Evolutionary conservation across 2,888 invertebrate species (phyloP).

Genomic region (Lucinisca nassula): DNA sequence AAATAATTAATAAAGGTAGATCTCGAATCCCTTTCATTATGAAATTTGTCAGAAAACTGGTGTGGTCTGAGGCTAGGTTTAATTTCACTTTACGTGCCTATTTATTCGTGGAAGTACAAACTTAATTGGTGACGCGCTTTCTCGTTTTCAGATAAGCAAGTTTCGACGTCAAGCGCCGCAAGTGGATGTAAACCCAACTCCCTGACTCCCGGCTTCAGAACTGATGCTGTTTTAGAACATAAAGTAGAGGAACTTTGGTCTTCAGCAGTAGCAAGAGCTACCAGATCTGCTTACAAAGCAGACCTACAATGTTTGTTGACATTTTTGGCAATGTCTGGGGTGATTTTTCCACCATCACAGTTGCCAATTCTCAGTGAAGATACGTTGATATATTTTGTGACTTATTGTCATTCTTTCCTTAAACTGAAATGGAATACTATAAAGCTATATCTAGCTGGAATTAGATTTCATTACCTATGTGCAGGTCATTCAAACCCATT

Average conservation of each 20-base stretch:
- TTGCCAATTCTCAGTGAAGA: not conserved
- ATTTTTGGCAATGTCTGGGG: constrained; percentile 14
- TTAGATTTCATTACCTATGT: not conserved
- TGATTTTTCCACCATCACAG: not conserved
- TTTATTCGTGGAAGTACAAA: not conserved
- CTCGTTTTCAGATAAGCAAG: not conserved
- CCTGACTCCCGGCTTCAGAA: not conserved
- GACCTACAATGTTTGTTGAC: not conserved
- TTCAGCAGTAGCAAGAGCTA: not conserved
- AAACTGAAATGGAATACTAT: constrained; percentile 14
- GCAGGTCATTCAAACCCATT: not conserved
- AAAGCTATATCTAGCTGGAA: constrained; percentile 23
- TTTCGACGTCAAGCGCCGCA: not conserved
- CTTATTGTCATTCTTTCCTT: constrained; percentile 2
- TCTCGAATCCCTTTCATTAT: constrained; percentile 27
- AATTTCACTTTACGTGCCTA: not conserved
- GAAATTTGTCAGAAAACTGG: constrained; percentile 34
- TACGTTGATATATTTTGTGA: not conserved
- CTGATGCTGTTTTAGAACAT: not conserved
- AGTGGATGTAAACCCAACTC: not conserved
- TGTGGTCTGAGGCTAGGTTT: not conserved
- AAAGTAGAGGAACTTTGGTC: not conserved
- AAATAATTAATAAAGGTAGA: constrained; percentile 46
- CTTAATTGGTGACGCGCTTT: not conserved
- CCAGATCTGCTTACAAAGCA: not conserved